Conservation (phyloP, 2,797 vertebrate genomes). For the Phalanger gymnotis region DNA sequence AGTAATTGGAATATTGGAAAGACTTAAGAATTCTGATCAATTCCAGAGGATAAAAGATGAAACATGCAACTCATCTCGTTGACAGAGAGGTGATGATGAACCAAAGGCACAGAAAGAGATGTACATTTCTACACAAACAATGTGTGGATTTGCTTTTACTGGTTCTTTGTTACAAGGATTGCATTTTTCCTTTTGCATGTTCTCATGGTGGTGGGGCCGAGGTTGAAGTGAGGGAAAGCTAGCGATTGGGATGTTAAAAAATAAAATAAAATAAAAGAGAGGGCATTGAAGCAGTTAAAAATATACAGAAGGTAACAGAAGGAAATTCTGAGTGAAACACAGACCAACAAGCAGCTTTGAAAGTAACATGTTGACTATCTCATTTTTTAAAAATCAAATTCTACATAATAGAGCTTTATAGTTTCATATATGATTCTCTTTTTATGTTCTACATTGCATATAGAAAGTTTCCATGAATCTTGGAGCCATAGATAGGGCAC, state of each 20-base stretch:
- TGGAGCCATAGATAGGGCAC: not conserved
- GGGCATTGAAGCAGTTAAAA: too few relatives aligned
- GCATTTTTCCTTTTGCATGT: not conserved
- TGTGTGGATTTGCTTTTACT: not conserved
- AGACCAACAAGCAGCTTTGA: not conserved
- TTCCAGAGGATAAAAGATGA: not conserved
- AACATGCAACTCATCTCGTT: not conserved
- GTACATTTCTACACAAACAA: not conserved
- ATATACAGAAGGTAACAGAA: not conserved
- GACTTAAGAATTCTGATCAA: not conserved
- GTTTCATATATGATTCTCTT: not conserved
- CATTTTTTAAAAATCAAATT: too few relatives aligned
- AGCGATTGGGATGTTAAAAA: not conserved
- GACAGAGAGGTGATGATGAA: not conserved
- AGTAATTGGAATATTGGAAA: not conserved
- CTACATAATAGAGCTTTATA: too few relatives aligned
- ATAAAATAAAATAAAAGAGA: not conserved
- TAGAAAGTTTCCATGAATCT: not conserved
- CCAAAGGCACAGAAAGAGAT: not conserved
- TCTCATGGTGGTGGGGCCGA: not conserved
- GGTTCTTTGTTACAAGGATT: not conserved
- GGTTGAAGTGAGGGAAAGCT: not conserved
- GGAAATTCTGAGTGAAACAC: not conserved
- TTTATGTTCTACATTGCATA: not conserved
- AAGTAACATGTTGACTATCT: too few relatives aligned